phyloP scores from a whole-genome alignment of 2,113 vertebrate species.

The Xiphophorus maculatus region DNA sequence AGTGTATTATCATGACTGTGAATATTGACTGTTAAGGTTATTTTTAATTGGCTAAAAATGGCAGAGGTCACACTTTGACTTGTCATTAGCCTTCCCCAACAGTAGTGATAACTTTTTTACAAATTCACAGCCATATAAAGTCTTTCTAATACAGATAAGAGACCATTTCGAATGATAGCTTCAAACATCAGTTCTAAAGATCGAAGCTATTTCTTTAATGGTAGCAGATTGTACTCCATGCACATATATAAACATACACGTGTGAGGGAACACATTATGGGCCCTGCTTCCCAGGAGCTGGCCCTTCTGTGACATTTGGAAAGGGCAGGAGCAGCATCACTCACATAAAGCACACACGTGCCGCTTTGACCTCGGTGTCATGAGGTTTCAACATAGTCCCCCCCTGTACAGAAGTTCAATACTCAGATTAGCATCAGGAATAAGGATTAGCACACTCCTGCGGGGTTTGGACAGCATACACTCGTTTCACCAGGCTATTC shows the following conservation, averaged over 20 bases:
- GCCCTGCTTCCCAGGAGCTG: constrained; percentile 65
- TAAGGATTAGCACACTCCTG: constrained; percentile 65
- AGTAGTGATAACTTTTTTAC: neutral
- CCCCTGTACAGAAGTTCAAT: constrained; percentile 59
- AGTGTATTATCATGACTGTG: neutral
- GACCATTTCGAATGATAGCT: neutral
- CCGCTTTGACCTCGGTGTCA: constrained; percentile 70
- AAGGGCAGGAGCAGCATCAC: constrained; percentile 71
- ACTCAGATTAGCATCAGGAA: constrained; percentile 74
- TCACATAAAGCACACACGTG: constrained; percentile 25
- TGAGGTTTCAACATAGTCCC: constrained; percentile 64
- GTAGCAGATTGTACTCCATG: constrained; percentile 40
- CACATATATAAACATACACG: constrained; percentile 16
- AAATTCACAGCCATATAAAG: neutral
- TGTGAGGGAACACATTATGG: constrained; percentile 49
- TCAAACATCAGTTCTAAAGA: neutral
- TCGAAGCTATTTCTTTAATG: constrained; percentile 24
- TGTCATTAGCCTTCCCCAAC: neutral
- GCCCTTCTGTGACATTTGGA: constrained; percentile 78
- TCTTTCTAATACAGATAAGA: neutral
- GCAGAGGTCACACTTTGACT: no score
- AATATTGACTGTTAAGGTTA: neutral
- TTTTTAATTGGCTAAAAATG: neutral
- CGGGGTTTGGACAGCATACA: constrained; percentile 67
- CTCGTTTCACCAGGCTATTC: constrained; percentile 61